A percentile compares a stretch with the other conserved stretches of the same genome.
phyloP scores from a whole-genome alignment of 2,797 vertebrate genomes.

The Microctenopoma lineatum region DNA sequence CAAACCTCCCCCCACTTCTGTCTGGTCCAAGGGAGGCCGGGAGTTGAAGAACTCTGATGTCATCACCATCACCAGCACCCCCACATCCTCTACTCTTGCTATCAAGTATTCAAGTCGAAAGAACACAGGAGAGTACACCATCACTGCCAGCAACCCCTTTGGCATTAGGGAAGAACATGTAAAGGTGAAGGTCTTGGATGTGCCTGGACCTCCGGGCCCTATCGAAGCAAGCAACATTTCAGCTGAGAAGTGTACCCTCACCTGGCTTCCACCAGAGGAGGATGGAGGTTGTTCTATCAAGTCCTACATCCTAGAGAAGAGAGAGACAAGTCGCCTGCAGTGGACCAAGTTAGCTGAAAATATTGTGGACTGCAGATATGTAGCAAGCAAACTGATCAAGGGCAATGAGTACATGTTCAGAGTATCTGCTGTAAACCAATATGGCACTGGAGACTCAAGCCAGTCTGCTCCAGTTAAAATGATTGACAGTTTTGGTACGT shows the following conservation, averaged over 20 bases:
- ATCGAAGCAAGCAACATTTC: slow-evolving; percentile 95
- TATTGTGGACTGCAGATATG: slow-evolving; percentile 90
- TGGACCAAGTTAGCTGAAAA: slow-evolving; percentile 97
- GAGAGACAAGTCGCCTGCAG: slow-evolving; percentile 97
- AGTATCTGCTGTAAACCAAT: slow-evolving; percentile 94
- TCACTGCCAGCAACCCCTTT: slow-evolving; percentile 97
- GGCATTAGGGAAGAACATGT: slow-evolving; percentile 95
- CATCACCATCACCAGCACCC: slow-evolving; percentile 89
- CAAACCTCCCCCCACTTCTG: slow-evolving; percentile 94
- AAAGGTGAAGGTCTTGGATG: slow-evolving; percentile 95
- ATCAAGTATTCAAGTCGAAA: slow-evolving; percentile 96
- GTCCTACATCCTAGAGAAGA: slow-evolving; percentile 96
- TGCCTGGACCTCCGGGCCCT: slow-evolving; percentile 96
- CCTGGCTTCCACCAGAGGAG: slow-evolving; percentile 96
- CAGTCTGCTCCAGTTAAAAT: slow-evolving; percentile 95
- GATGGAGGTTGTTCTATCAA: slow-evolving; percentile 95
- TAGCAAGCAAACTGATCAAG: slow-evolving; percentile 94
- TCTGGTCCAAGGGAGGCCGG: slow-evolving; percentile 96
- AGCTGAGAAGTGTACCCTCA: slow-evolving; percentile 96
- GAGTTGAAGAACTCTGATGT: slow-evolving; percentile 95
- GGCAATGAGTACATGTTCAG: slow-evolving; percentile 99
- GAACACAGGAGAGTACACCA: slow-evolving; percentile 96
- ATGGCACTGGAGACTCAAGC: slow-evolving; percentile 92
- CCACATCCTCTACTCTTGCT: slow-evolving; percentile 91
- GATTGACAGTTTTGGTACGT: slow-evolving; percentile 95